Base-by-base conservation (phyloP, 2,797 vertebrate species). In the Steatocranus sp. region DNA sequence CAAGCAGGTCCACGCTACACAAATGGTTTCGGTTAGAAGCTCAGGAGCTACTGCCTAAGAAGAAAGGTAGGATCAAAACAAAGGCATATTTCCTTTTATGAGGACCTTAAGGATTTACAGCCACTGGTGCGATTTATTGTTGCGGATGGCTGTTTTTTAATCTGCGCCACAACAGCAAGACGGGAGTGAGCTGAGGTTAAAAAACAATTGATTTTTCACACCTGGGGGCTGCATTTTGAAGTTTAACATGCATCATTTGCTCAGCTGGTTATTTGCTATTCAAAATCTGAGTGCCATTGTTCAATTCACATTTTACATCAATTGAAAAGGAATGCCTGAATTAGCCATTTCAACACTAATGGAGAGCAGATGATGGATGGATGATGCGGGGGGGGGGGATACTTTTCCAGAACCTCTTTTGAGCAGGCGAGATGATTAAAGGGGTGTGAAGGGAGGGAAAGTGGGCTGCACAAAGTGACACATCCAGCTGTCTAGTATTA, bases 21-120 rank as follows among this genome's bases (percentile, higher is more conserved):
- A 84, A 94, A 89, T 93, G 93, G 90, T 91, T 95, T 89, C 80
- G 86, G 87, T 95, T 90, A 91, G 66, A 54, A 80, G 68, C 50
- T 82, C 76, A 61, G 58, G 58, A 83, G 87, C 89, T 89, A 87
- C 88, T 86, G 66, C 83, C 82, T 3, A 7, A 92, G 91, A 92
- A 92, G 82, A 93, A 94, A 91, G 85, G 82, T 85, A 73, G 88
- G 79, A 68, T 46, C 85, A 88, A 92, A 94, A 95, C 87, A 93
- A 94, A 93, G 90, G 84, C 89, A 92, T 89, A 89, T 90, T 94
- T 91, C 83, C 51, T 91, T 94, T 95, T 94, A 94, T 80, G 88
- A 86, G 76, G 88, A 86, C 81, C 78, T 91, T 86, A 63, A 86
- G 79, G 86, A 94, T 93, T 94, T 90, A 94, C 27, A 18, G 63